Percentiles rank a stretch among this genome's conserved stretches.
Evolutionary conservation across 2,113 vertebrate genomes (phyloP).

Genomic region (Microcebus lehilahytsara): DNA sequence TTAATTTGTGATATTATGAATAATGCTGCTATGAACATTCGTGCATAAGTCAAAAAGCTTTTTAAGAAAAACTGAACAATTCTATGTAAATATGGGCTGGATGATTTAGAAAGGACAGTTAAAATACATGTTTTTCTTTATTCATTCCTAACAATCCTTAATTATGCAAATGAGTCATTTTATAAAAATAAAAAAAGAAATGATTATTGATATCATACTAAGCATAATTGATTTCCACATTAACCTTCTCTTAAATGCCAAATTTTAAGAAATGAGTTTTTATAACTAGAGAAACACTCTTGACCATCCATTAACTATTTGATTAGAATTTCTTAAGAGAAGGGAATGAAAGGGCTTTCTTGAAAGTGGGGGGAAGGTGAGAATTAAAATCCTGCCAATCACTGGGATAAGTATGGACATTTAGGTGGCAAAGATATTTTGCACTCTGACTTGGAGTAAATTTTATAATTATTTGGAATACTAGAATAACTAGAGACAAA

Average conservation of each 20-base stretch:
- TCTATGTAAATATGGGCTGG: not conserved
- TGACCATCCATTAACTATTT: not conserved
- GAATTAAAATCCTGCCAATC: not conserved
- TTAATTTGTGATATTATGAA: not conserved
- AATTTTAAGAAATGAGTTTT: conserved; percentile 39
- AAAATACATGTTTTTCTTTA: conserved; percentile 35
- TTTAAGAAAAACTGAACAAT: not conserved
- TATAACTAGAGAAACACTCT: not conserved
- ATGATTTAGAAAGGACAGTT: conserved; percentile 12
- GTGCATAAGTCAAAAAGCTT: not conserved
- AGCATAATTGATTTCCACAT: conserved; percentile 26
- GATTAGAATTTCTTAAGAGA: conserved; percentile 6
- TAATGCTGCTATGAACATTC: not conserved
- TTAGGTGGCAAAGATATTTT: not conserved
- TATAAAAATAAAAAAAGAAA: conserved; percentile 17
- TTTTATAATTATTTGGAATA: conserved; percentile 15
- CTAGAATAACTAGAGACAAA: not conserved
- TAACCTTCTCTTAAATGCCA: conserved; percentile 2
- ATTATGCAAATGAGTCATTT: conserved; percentile 27
- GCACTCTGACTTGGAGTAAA: not conserved
- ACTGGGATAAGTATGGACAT: not conserved
- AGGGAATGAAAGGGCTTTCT: not conserved
- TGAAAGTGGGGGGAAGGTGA: not conserved
- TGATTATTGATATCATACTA: conserved; percentile 1
- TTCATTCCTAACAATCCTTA: conserved; percentile 4